Base-by-base conservation (phyloP, 2,888 invertebrate genomes). In the Drosophila conformis region DNA sequence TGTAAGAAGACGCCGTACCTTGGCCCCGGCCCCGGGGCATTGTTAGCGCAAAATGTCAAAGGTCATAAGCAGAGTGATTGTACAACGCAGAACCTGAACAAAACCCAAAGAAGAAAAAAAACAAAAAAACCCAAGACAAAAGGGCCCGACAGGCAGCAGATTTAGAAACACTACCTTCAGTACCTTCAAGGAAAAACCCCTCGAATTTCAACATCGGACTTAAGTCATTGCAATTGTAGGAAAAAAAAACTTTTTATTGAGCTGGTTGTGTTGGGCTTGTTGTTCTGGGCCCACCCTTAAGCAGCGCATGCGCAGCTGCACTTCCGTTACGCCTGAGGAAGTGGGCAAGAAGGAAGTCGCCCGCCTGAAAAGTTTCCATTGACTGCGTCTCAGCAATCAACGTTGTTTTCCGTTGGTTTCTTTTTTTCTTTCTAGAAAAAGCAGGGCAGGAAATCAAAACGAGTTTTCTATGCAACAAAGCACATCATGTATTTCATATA, bases 301-400 rank as follows among this genome's bases (percentile, higher is more conserved):
- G 79, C 69, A 73, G 70, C 89, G 69, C 87, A 76, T 67, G 87
- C 85, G 84, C 88, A 84, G 80, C 81, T 86, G 84, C 89, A 80
- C 73, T 57, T 65, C 62, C 82, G 89, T 73, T 88, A 49, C 78
- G 89, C 77, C 73, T 68, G 87, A 89, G 72, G 62, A 80, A 74
- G 59, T 60, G 54, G 63, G 68, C 54, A 63, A 78, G 69, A 62
- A 75, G 73, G 72, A 86, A 71, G 80, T 62, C 59, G 61, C 46
- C 67, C 65, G 75, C 35, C 58, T 29, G 33, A 18, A 69, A 71
- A 78, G 80, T 84, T 85, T 63, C 80, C 89, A 73, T 77, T 84
- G 75, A 77, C 29, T 76, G 84, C 65, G 27, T 67, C 64, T 64
- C 66, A 51, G 71, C 61, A 86, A 83, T 81, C 81, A 78, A 80